Evolutionary conservation across 2,113 vertebrate genomes (phyloP).

Genomic region (Clarias batrachus): DNA sequence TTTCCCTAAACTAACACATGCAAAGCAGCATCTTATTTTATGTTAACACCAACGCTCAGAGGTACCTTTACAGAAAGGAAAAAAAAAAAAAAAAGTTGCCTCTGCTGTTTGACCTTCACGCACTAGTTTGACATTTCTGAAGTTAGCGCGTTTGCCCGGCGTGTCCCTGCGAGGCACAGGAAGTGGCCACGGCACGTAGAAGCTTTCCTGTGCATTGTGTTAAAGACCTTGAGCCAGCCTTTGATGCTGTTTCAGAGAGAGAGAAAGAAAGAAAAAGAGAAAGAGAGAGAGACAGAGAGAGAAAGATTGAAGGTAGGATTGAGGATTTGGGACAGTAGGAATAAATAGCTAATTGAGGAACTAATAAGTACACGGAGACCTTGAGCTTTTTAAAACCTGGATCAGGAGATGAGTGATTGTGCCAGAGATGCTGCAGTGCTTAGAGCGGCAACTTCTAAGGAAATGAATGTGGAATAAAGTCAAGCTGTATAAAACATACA

Average conservation of each 20-base stretch:
- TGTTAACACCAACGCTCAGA: neutral
- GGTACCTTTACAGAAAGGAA: neutral
- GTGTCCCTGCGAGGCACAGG: conserved; percentile 49
- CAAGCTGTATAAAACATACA: neutral
- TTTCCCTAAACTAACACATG: neutral
- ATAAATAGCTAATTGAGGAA: conserved; percentile 35
- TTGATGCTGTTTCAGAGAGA: conserved; percentile 44
- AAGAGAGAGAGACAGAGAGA: neutral
- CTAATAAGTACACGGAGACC: conserved; percentile 4
- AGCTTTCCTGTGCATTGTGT: conserved; percentile 62
- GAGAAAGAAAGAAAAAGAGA: too few species aligned
- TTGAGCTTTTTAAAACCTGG: conserved; percentile 25
- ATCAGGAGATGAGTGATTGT: conserved; percentile 16
- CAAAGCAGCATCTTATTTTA: neutral
- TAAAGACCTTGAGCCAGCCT: conserved; percentile 55
- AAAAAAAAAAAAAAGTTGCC: too few species aligned
- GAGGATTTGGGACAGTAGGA: conserved; percentile 10
- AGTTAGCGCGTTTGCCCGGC: neutral
- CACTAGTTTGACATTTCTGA: conserved; percentile 23
- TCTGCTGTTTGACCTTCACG: neutral
- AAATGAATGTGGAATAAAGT: neutral
- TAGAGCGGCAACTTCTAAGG: neutral
- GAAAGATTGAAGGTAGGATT: neutral
- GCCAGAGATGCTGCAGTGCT: neutral
- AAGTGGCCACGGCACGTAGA: conserved; percentile 42